Evolutionary conservation across 2,797 vertebrate genomes (phyloP).

Genomic region (Avahi laniger): DNA sequence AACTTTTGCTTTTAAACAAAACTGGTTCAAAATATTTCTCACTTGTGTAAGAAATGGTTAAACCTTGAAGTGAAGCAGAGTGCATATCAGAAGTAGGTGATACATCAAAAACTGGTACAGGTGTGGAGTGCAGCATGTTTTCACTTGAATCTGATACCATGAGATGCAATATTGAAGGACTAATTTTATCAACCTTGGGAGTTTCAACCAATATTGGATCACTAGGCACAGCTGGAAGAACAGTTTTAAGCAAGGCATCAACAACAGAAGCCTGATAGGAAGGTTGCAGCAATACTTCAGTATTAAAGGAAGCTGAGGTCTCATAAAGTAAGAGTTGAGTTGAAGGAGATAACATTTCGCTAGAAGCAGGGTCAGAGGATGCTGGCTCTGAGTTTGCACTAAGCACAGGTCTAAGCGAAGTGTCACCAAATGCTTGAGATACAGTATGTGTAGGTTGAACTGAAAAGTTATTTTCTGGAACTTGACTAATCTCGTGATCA

Average conservation of each 20-base stretch:
- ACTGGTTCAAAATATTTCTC: constrained; percentile 79
- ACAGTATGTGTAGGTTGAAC: constrained; percentile 81
- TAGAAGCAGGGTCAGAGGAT: constrained; percentile 83
- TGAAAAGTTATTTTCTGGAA: constrained; percentile 82
- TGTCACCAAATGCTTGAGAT: constrained; percentile 81
- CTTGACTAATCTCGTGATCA: constrained; percentile 82
- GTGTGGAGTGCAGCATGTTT: constrained; percentile 75
- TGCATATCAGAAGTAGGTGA: constrained; percentile 76
- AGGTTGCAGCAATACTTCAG: constrained; percentile 82
- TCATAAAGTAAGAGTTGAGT: constrained; percentile 81
- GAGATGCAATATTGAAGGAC: constrained; percentile 80
- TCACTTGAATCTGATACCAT: constrained; percentile 77
- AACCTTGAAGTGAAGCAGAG: constrained; percentile 78
- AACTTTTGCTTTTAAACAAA: constrained; percentile 81
- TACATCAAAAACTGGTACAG: constrained; percentile 68
- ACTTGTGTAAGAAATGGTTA: constrained; percentile 79
- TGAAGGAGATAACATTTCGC: constrained; percentile 80
- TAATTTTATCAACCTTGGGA: constrained; percentile 79
- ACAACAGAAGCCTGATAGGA: constrained; percentile 82
- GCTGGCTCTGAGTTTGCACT: constrained; percentile 82
- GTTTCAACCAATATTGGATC: constrained; percentile 81
- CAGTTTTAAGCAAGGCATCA: constrained; percentile 80
- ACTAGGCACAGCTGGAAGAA: constrained; percentile 77
- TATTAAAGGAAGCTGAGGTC: constrained; percentile 82
- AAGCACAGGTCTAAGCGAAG: constrained; percentile 82